Evolutionary conservation across 1,140 invertebrate genomes (phyloP).

Genomic region (Hycleus phaleratus): DNA sequence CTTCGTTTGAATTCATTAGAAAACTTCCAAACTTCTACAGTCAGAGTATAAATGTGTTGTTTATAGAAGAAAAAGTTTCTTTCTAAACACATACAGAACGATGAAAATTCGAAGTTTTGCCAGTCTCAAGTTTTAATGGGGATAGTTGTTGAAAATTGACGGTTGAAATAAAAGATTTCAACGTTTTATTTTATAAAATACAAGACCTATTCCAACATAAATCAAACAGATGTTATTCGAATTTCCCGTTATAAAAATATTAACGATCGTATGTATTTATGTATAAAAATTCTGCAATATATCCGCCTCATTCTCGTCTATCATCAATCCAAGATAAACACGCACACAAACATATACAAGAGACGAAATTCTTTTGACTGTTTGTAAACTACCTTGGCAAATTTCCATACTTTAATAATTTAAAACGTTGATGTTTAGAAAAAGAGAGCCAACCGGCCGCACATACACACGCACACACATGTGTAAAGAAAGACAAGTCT

Average conservation of each 20-base stretch:
- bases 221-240: neutral
- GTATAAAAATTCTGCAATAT: neutral
- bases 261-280: neutral
- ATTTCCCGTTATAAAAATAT: neutral
- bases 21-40: constrained; percentile 16
- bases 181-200: neutral
- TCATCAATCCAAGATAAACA: neutral
- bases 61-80: constrained; percentile 5
- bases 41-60: constrained; percentile 2
- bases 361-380: constrained; percentile 1
- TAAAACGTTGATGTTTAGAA: neutral
- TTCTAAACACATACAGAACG: neutral
- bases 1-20: constrained; percentile 16
- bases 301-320: neutral
- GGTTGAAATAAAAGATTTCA: neutral
- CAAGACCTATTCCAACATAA: neutral
- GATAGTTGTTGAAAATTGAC: constrained; percentile 14
- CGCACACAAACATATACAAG: neutral
- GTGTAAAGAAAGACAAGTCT: neutral
- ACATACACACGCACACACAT: too few species aligned
- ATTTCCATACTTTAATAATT: neutral
- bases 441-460: too few species aligned
- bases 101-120: constrained; percentile 12
- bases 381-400: constrained; percentile 12
- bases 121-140: constrained; percentile 20